Base-by-base conservation (phyloP, 2,797 vertebrate genomes). In the Lagodon rhomboides region DNA sequence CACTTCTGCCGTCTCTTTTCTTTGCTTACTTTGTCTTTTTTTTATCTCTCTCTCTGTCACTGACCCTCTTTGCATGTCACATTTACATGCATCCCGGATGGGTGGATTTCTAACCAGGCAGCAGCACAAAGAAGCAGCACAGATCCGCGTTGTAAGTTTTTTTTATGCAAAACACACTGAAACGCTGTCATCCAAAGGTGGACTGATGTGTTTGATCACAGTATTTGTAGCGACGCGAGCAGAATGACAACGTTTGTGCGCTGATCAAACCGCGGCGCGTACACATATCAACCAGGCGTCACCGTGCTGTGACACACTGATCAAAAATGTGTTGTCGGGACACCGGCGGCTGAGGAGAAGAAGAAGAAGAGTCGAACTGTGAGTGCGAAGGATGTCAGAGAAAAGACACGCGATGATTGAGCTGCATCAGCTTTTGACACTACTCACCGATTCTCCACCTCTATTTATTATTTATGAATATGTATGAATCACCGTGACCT, bases 151-250 rank as follows among this genome's bases (percentile, higher is more conserved):
- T 73, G 81, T 22, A 74, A 76, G 85, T 5, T 80, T 50, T 51
- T 5, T 80, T 50, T 51, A 22, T 60, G 72, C 72, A 30, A 30
- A n/a, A 27, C 2, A n/a, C 53, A 4, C 23, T 22, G 60, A 63
- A 34, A 49, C 12, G 3, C 68, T 70, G 73, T 73, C 80, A 46
- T 61, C 55, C 23, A 1, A 44, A 79, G 58, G 72, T 77, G 78
- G 66, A 75, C 71, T 1, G 56, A 66, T 7, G 56, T 1, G 78
- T 59, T 86, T 75, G 71, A 89, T 90, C 81, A 51, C 53, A 68
- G 66, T 65, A 49, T 77, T 56, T 70, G 73, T 55, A 46, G 61
- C 59, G 2, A 12, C 20, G 43, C 54, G 73, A 79, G 73, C 16
- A 10, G 59, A 74, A 70, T 71, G 41, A 18, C 27, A 34, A 49